These are phyloP conservation scores for Tursiops truncatus DNA, from an alignment of 2,113 vertebrate genomes.

Conservation along the genomic window DNA sequence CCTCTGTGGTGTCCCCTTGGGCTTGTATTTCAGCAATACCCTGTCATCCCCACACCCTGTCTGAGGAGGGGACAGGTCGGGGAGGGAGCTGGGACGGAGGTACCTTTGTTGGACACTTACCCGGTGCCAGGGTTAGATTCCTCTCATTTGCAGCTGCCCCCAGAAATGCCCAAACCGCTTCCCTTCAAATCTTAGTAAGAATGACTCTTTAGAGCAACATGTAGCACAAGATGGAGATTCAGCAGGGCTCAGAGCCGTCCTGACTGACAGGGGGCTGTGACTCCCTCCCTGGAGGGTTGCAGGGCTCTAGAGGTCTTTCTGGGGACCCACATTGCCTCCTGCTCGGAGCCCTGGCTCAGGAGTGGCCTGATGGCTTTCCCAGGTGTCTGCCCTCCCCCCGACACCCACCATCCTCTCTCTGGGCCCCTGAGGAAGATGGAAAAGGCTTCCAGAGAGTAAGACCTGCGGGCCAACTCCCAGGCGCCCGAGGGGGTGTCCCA, in stretches of 20 bases:
- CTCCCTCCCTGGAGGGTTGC: not conserved
- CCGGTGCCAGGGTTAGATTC: not conserved
- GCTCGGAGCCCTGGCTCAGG: not conserved
- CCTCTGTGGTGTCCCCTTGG: not conserved
- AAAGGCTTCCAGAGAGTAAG: not conserved
- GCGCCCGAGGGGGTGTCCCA: rapidly evolving
- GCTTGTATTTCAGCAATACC: not conserved
- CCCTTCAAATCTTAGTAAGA: not conserved
- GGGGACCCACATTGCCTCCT: rapidly evolving
- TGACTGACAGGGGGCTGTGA: rapidly evolving
- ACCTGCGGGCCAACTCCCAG: rapidly evolving
- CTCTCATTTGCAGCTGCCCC: not conserved
- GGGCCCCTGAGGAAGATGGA: not conserved
- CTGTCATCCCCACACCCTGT: no score
- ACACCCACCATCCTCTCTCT: not conserved
- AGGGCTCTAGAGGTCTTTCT: not conserved
- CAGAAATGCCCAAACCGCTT: not conserved
- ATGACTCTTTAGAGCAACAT: not conserved
- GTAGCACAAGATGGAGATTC: no score
- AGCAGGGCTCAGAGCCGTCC: rapidly evolving
- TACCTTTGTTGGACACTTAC: no score
- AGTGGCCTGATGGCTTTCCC: not conserved
- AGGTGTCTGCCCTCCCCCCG: not conserved
- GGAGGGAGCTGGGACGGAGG: not conserved
- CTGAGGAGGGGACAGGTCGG: rapidly evolving